phyloP scores from a whole-genome alignment of 1,140 invertebrate species.

The Achatina immaculata region DNA sequence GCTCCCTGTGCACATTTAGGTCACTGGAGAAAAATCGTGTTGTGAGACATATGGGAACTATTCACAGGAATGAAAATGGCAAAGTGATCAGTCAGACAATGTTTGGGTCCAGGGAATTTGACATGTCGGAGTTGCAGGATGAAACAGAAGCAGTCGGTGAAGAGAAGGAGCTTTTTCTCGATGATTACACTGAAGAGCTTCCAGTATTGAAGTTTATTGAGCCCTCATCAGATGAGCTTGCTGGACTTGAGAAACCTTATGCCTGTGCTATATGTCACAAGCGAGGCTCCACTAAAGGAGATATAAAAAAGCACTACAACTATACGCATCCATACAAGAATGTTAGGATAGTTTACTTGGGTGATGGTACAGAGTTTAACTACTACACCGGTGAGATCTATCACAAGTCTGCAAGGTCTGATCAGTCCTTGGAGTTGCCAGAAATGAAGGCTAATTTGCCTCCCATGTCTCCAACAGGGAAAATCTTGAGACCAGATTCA shows the following conservation, averaged over 20 bases:
- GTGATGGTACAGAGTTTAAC: constrained; percentile 48
- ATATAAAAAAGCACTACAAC: constrained; percentile 65
- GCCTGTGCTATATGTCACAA: constrained; percentile 65
- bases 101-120: background rate
- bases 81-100: constrained; percentile 33
- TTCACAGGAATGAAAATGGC: constrained; percentile 83
- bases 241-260: constrained; percentile 48
- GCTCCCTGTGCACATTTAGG: constrained; percentile 31
- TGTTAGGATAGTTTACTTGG: constrained; percentile 58
- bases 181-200: background rate
- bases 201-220: constrained; percentile 26
- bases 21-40: constrained; percentile 84
- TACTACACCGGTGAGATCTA: constrained; percentile 40
- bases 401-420: constrained; percentile 3
- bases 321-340: constrained; percentile 63
- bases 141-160: background rate
- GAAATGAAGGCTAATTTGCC: background rate
- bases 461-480: background rate
- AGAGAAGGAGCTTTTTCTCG: background rate
- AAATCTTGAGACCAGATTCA: constrained; percentile 23
- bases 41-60: constrained; percentile 88
- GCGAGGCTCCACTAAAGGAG: constrained; percentile 53
- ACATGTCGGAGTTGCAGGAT: background rate
- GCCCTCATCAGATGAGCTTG: constrained; percentile 30
- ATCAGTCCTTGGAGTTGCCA: constrained; percentile 4